These are phyloP conservation scores for Oncorhynchus mykiss DNA, from an alignment of 2,113 vertebrate species.

Conservation along the genomic window DNA sequence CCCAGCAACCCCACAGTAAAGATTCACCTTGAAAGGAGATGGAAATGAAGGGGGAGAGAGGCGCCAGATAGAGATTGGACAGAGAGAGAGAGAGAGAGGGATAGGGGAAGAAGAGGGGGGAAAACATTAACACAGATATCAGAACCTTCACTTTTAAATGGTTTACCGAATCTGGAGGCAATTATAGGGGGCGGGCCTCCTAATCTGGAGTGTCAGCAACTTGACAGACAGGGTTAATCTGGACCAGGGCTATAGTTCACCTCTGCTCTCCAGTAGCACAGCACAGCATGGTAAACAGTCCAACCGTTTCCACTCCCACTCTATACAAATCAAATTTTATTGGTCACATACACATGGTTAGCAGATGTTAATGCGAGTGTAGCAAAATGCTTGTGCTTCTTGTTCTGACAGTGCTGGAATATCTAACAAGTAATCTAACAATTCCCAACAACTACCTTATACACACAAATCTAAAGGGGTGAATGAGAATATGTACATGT, in stretches of 20 bases:
- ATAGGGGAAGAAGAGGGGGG: background rate
- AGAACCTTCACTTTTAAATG: constrained; percentile 27
- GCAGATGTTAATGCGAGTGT: no score
- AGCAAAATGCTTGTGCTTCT: no score
- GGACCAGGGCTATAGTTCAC: constrained; percentile 26
- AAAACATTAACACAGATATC: constrained; percentile 23
- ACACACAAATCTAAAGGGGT: no score
- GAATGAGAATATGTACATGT: no score
- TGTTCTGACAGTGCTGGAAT: no score
- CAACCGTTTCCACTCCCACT: background rate
- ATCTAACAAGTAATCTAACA: no score
- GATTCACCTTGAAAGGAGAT: constrained; percentile 3
- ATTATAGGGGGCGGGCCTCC: constrained; percentile 30
- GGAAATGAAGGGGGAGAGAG: background rate
- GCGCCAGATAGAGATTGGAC: background rate
- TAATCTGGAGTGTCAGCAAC: constrained; percentile 13
- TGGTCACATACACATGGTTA: no score
- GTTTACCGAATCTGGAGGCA: constrained; percentile 27
- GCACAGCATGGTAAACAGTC: background rate
- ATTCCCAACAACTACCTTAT: no score
- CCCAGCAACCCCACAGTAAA: constrained; percentile 8
- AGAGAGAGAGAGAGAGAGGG: background rate
- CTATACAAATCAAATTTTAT: background rate
- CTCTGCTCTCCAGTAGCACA: constrained; percentile 2
- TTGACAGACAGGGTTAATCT: constrained; percentile 38